Evolutionary conservation across 1,140 invertebrate genomes (phyloP), one percentile per base, ranked within the genome.

Genomic region (Acyrthosiphon pisum): DNA sequence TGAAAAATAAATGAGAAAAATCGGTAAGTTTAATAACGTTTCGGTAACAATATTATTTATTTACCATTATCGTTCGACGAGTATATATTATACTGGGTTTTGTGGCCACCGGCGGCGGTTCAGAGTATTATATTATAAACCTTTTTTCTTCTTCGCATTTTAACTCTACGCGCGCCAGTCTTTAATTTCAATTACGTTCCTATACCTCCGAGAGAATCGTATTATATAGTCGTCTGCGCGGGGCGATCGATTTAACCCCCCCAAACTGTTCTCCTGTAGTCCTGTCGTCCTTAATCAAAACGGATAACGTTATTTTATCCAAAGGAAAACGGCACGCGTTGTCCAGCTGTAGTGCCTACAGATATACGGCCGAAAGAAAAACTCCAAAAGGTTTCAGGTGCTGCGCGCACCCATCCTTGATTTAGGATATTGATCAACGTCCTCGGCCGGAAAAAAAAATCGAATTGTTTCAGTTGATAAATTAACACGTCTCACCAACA

Each of bases 261-360:
- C 35, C 35, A 6, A 26, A 44, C 83, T 23, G 37, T 37, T 35
- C 23, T 37, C 26, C 37, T 41, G 41, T 44, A 23, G 41, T 86
- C 83, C 83, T 41, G 41, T 44, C 83, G 23, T 86, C 83, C 83
- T 41, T 46, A 86, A 86, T 86, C 83, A 44, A 86, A 86, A 86
- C 41, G 83, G 83, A 86, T 86, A 86, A 41, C 37, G 41, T 86
- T 44, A 37, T 86, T 86, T 68, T n/a, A 68, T 86, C 23, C 23
- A 46, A 37, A 86, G 41, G 41, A 44, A 20, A 46, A 26, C 35
- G 83, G 6, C 60, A 68, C 26, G 30, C 26, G 30, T 68, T 68
- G 60, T 68, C 83, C 83, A 30, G 83, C 37, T 8, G 41, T 44
- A 23, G 56, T 60, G 20, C 46, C 11, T 18, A 37, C 35, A 81